Base-by-base conservation (phyloP, 92 coral and sea anemone species). In the Zoanthus gigantus region DNA sequence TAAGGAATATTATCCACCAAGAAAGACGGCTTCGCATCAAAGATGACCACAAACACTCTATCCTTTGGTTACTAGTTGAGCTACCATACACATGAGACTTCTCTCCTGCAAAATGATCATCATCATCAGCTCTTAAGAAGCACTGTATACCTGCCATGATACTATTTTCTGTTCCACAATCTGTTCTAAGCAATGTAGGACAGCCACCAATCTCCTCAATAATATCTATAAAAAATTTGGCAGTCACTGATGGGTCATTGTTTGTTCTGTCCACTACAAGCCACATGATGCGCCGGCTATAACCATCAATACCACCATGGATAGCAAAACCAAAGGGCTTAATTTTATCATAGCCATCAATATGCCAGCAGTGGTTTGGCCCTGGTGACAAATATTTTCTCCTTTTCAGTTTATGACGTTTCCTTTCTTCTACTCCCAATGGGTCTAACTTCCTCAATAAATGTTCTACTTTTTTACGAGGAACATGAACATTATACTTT, bases 161-260 rank as follows among this genome's bases (percentile, higher is more conserved):
- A 48, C 85, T 81, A 84, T 84, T 90, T 79, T 90, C 92, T 18
- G 89, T 85, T 85, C 92, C 86, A 71, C 92, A 90, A 54, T 86
- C 90, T 52, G 92, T 90, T 78, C 90, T 66, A 18, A 90, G 65
- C 42, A 90, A 57, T 54, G 84, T 68, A 56, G 90, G 92, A 17
- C 87, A 90, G 14, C 90, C 90, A 14, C 89, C 89, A 28, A 85
- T 68, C 83, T 89, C 92, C 68, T 84, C 72, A 44, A 89, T 80
- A 85, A 72, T 84, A 71, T 89, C 84, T 76, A 84, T 37, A 58
- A 83, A 88, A 72, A 88, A 48, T 15, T 37, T 50, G 32, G 79
- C 90, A 53, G 85, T 86, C 23, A 76, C 85, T 54, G 82, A 48
- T 50, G 89, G 89, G 72, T 86, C 53, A 53, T 86, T 77, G 48